phyloP scores from a whole-genome alignment of 2,797 vertebrate genomes.

The Chelon labrosus region DNA sequence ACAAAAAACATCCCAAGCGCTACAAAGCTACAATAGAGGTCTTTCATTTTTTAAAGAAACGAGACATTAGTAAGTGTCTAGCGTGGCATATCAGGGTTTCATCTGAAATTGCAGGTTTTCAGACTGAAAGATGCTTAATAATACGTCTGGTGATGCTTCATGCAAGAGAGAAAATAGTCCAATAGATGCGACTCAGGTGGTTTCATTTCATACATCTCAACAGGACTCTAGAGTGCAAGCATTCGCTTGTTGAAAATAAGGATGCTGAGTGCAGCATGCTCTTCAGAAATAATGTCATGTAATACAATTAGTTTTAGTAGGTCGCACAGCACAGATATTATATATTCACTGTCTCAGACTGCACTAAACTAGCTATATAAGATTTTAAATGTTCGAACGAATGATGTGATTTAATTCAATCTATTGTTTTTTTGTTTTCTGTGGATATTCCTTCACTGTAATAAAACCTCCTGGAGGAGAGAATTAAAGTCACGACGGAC shows the following conservation, averaged over 20 bases:
- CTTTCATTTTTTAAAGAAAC: conserved; percentile 14
- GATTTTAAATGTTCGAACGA: background rate
- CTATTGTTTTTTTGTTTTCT: no score
- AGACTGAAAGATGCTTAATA: conserved; percentile 33
- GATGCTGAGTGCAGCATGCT: conserved; percentile 20
- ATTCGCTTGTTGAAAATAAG: conserved; percentile 23
- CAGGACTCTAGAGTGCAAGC: conserved; percentile 31
- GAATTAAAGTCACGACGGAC: no score
- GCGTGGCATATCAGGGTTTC: background rate
- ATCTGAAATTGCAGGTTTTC: conserved; percentile 19
- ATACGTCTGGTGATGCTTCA: conserved; percentile 34
- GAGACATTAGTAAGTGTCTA: conserved; percentile 2
- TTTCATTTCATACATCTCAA: conserved; percentile 44
- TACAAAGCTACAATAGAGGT: background rate
- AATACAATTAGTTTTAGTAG: conserved; percentile 12
- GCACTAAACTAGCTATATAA: background rate
- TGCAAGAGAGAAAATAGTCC: conserved; percentile 35
- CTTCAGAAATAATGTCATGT: conserved; percentile 28
- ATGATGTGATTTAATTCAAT: no score
- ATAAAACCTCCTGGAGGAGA: no score
- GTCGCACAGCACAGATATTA: conserved; percentile 14
- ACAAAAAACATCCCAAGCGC: background rate
- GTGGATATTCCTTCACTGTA: no score
- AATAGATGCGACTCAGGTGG: conserved; percentile 41
- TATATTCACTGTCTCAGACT: conserved; percentile 34